Evolutionary conservation across 2,113 vertebrate species (phyloP).

Genomic region (Hippocampus abdominalis): DNA sequence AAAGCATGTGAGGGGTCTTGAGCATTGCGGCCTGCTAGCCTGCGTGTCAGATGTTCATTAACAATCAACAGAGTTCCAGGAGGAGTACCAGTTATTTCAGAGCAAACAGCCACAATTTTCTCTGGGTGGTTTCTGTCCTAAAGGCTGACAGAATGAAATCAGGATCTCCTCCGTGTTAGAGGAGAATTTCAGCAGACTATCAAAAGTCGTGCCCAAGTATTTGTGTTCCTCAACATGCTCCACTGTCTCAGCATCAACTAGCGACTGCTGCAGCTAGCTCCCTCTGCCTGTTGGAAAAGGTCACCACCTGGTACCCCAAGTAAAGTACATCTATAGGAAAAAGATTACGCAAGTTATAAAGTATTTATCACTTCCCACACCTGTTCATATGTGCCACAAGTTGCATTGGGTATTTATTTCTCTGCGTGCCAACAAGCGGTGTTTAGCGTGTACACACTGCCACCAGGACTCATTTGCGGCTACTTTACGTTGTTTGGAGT

Average conservation of each 20-base stretch:
- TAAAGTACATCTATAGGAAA: too few species aligned
- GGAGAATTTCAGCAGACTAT: too few species aligned
- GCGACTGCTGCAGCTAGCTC: too few species aligned
- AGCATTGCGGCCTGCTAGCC: neutral
- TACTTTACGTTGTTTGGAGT: constrained; percentile 51
- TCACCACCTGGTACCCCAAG: neutral
- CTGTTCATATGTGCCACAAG: neutral
- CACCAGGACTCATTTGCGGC: constrained; percentile 20
- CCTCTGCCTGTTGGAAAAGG: too few species aligned
- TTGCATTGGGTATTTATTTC: neutral
- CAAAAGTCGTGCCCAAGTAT: too few species aligned
- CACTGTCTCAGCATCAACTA: too few species aligned
- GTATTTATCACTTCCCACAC: neutral
- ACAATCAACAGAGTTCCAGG: neutral
- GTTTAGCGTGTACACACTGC: constrained; percentile 41
- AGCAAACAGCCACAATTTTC: neutral
- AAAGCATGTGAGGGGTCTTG: neutral
- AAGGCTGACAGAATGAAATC: too few species aligned
- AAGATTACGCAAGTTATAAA: too few species aligned
- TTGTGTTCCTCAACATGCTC: too few species aligned
- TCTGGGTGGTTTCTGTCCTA: neutral
- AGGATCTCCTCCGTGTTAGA: too few species aligned
- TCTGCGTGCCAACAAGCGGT: neutral
- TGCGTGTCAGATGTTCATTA: neutral
- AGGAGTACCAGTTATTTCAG: neutral